Evolutionary conservation across 2,888 invertebrate species (phyloP), one percentile per base, ranked within the genome.

Genomic region (Hirtodrosophila duncani): DNA sequence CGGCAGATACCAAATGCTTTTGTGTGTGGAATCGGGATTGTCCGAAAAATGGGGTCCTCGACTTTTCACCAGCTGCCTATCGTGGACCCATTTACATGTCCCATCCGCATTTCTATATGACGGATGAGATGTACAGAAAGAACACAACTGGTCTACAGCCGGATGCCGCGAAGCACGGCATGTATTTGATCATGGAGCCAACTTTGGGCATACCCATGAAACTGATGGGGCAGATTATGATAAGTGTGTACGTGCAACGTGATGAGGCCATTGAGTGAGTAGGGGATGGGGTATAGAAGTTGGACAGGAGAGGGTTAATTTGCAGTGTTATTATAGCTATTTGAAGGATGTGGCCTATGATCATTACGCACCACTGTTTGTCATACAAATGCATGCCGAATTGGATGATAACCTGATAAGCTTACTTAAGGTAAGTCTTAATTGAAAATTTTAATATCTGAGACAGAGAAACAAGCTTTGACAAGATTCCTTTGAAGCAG

Each of bases 11-110:
- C 85, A 88, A 88, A 26, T 95, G 95, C 79, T 95, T 91, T 84
- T 93, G 92, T 79, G 87, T 88, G 13, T 24, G 42, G n/a, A 55
- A 64, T 0, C 50, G 49, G 2, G 51, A 69, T n/a, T 90, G 90
- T 75, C 75, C 89, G 0, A 66, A 68, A 46, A 68, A 81, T 55
- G 94, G 94, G 4, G 89, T 91, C 0, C 87, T 93, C 13, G 91
- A 94, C 84, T 91, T 92, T 60, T 92, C 93, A 0, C 84, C 86
- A 9, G 93, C 93, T 72, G 90, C 92, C 48, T 91, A 87, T 85
- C 91, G 91, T n/a, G 93, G 94, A 3, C 96, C 96, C 0, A 91
- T 92, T 17, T 93, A 92, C 85, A 88, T 95, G 31, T 92, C 94
- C 0, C 90, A 91, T 81, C 94, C 95, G 1, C 95, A 96, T 85